Evolutionary conservation across 2,113 vertebrate species (phyloP).

Genomic region (Mobula hypostoma): DNA sequence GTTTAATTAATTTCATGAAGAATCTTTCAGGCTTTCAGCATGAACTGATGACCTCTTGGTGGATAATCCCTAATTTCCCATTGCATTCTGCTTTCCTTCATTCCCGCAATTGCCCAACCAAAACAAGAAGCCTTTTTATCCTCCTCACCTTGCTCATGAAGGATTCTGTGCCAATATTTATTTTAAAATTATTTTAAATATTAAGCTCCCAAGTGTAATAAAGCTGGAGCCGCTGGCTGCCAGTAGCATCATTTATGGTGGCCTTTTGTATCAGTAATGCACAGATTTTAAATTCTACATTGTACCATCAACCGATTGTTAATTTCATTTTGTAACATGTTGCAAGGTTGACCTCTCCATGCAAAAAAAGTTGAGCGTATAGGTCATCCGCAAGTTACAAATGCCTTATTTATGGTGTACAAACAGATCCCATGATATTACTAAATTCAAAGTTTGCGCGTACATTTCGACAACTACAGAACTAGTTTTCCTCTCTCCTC

Average conservation of each 20-base stretch:
- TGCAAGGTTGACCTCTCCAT: neutral
- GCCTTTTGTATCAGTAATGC: neutral
- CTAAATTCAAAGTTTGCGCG: too few relatives aligned
- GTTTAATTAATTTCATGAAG: neutral
- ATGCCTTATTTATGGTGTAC: too few relatives aligned
- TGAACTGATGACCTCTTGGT: neutral
- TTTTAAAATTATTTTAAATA: neutral
- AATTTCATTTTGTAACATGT: neutral
- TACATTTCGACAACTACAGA: too few relatives aligned
- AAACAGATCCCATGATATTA: too few relatives aligned
- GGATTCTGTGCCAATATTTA: neutral
- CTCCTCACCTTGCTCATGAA: neutral
- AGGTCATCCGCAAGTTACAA: too few relatives aligned
- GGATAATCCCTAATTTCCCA: neutral
- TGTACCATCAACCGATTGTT: neutral
- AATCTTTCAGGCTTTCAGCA: neutral
- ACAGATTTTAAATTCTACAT: neutral
- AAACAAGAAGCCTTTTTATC: too few relatives aligned
- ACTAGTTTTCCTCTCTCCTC: too few relatives aligned
- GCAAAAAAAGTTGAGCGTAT: too few relatives aligned
- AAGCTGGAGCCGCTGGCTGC: neutral
- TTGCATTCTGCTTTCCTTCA: neutral
- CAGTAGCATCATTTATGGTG: neutral
- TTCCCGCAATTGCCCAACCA: too few relatives aligned
- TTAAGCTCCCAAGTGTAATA: neutral